Percentiles rank a stretch among this genome's conserved stretches.
These are phyloP conservation scores for Himalopsyche anomala DNA, from an alignment of 2,888 invertebrate genomes.

Conservation along the genomic window DNA sequence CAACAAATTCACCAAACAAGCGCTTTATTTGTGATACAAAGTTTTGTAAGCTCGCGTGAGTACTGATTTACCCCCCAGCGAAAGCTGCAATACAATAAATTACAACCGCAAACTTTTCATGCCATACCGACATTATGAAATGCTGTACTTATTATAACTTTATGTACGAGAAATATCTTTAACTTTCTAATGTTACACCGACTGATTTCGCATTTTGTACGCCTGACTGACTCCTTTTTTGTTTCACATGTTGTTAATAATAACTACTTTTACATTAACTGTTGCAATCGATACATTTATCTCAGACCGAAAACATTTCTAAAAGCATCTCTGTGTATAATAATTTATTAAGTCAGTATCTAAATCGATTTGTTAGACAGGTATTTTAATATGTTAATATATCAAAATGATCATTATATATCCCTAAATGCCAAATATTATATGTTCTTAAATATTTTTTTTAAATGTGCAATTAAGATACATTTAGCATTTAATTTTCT, in stretches of 20 bases:
- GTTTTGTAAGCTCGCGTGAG: conserved; percentile 4
- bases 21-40: background rate
- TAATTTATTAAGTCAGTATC: too few relatives aligned
- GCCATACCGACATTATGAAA: conserved; percentile 3
- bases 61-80: background rate
- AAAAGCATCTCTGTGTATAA: too few relatives aligned
- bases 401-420: too few relatives aligned
- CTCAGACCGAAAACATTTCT: too few relatives aligned
- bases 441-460: too few relatives aligned
- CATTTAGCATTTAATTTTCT: too few relatives aligned
- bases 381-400: too few relatives aligned
- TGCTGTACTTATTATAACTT: background rate
- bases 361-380: too few relatives aligned
- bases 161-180: conserved; percentile 4
- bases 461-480: too few relatives aligned
- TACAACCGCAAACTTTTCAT: conserved; percentile 1
- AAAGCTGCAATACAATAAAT: conserved; percentile 4
- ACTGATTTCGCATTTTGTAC: conserved; percentile 1
- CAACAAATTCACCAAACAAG: conserved; percentile 4
- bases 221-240: background rate
- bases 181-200: conserved; percentile 16
- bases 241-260: background rate
- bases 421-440: too few relatives aligned
- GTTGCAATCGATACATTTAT: too few relatives aligned
- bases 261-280: too few relatives aligned